A percentile compares a stretch with the other conserved stretches of the same genome.
These are phyloP conservation scores for Zelleria hepariella DNA, from an alignment of 2,888 invertebrate genomes.

Conservation along the genomic window DNA sequence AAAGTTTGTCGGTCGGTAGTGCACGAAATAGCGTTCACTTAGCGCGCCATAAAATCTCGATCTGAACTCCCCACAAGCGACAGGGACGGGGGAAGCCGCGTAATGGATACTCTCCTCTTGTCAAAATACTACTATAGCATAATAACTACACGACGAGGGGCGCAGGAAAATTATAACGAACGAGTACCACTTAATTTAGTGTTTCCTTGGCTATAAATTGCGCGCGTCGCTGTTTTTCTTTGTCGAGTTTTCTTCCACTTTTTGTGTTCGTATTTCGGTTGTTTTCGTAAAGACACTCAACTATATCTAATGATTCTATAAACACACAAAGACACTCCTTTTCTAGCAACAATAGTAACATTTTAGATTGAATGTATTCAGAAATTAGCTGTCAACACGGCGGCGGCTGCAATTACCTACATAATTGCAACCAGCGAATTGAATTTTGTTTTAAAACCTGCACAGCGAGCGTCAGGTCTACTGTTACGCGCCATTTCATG, in stretches of 20 bases:
- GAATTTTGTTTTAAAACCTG: slow-evolving; percentile 58
- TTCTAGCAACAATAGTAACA: background rate
- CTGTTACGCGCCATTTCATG: slow-evolving; percentile 63
- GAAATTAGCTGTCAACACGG: slow-evolving; percentile 45
- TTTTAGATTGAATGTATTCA: slow-evolving; percentile 37
- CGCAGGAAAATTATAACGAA: slow-evolving; percentile 22
- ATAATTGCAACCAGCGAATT: slow-evolving; percentile 45
- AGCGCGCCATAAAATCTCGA: slow-evolving; percentile 20
- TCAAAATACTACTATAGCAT: slow-evolving; percentile 24
- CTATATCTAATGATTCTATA: background rate
- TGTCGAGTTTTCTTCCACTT: background rate
- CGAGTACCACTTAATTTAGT: slow-evolving; percentile 23
- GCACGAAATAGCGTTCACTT: slow-evolving; percentile 40
- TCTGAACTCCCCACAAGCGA: slow-evolving; percentile 1
- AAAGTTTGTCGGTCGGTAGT: slow-evolving; percentile 17
- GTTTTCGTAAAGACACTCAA: background rate
- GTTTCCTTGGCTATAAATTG: slow-evolving; percentile 9
- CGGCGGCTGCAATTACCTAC: slow-evolving; percentile 41
- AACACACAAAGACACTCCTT: background rate
- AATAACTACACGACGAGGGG: slow-evolving; percentile 20
- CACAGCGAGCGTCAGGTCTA: slow-evolving; percentile 32
- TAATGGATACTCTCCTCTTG: slow-evolving; percentile 33
- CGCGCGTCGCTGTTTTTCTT: background rate
- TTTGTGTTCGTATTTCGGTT: background rate
- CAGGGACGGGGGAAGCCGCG: slow-evolving; percentile 13